Evolutionary conservation across 1,140 invertebrate species (phyloP).

Genomic region (Ridgeia piscesae): DNA sequence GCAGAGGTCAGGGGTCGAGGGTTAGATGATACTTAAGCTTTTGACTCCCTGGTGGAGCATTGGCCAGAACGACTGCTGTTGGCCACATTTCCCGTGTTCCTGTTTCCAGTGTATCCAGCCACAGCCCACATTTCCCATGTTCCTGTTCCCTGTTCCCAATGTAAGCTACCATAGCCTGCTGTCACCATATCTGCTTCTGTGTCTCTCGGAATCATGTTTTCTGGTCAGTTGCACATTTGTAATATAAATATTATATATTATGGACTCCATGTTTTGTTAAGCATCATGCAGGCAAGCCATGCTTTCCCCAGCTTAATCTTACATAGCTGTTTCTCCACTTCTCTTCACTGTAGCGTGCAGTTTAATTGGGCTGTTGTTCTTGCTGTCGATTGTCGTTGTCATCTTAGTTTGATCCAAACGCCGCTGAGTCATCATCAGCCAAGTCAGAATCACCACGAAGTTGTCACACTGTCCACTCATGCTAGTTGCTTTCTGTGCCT

Average conservation of each 20-base stretch:
- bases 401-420: no score
- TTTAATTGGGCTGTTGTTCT: no score
- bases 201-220: neutral
- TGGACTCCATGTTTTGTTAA: no score
- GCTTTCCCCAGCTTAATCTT: no score
- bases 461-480: neutral
- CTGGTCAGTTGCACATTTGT: neutral
- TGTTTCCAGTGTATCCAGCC: neutral
- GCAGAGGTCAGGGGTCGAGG: neutral
- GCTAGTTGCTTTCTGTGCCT: neutral
- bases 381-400: no score
- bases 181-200: neutral
- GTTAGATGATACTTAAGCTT: neutral
- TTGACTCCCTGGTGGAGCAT: neutral
- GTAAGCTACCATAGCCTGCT: no score
- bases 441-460: no score
- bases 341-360: no score
- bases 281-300: no score
- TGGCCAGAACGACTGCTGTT: neutral
- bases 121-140: neutral
- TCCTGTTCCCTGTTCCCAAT: neutral
- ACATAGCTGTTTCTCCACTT: no score
- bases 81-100: neutral
- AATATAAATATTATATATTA: no score
- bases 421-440: no score